Evolutionary conservation across 2,113 vertebrate species (phyloP).

Genomic region (Atractosteus spatula): DNA sequence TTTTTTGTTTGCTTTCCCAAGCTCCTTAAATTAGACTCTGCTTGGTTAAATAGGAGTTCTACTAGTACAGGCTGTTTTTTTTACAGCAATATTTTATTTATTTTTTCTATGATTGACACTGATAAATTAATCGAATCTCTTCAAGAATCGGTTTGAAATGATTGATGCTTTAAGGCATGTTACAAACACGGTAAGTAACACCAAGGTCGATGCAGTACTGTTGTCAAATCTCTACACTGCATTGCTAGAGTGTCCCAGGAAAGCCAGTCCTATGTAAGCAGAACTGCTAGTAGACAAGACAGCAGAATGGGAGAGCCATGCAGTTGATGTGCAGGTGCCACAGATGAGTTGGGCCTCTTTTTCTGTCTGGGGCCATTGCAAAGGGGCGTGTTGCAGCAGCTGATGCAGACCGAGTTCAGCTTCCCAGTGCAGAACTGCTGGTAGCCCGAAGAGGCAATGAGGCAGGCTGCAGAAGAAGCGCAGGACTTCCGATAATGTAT

Average conservation of each 20-base stretch:
- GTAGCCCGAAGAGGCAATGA: constrained; percentile 94
- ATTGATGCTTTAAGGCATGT: constrained; percentile 5
- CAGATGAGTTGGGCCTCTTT: constrained; percentile 67
- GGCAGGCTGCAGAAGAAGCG: constrained; percentile 87
- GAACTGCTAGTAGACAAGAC: constrained; percentile 41
- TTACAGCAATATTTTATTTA: too few relatives aligned
- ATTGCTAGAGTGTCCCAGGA: neutral
- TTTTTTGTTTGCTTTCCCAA: too few relatives aligned
- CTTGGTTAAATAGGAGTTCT: too few relatives aligned
- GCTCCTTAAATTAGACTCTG: too few relatives aligned
- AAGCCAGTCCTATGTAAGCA: constrained; percentile 26
- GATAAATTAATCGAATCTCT: neutral
- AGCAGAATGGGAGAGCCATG: constrained; percentile 11
- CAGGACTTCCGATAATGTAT: constrained; percentile 95
- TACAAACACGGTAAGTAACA: neutral
- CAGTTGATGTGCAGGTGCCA: accelerated
- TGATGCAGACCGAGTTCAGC: constrained; percentile 95
- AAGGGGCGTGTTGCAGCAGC: constrained; percentile 93
- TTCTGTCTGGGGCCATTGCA: constrained; percentile 88
- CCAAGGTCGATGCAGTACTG: neutral
- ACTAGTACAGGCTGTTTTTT: too few relatives aligned
- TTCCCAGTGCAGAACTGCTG: constrained; percentile 96
- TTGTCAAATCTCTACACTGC: neutral
- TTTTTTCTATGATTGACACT: neutral
- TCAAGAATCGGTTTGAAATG: neutral